Evolutionary conservation across 1,140 invertebrate genomes (phyloP).

Genomic region (Drosophila nikananu): DNA sequence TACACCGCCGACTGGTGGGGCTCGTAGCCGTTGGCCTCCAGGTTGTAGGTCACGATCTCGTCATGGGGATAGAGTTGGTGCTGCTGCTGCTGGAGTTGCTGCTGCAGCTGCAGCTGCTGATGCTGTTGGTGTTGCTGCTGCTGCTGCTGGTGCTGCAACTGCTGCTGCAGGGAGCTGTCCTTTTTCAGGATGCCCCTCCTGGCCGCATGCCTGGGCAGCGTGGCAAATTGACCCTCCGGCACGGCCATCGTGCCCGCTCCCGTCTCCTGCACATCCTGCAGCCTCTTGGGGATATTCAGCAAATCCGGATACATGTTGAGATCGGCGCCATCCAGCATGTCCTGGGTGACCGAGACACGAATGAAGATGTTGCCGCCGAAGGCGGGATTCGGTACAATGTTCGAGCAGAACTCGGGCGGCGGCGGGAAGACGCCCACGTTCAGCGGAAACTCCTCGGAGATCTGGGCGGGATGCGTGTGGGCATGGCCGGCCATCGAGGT

Average conservation of each 20-base stretch:
- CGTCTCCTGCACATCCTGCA: slow-evolving; percentile 85
- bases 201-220: slow-evolving; percentile 86
- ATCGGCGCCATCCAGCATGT: slow-evolving; percentile 86
- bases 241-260: slow-evolving; percentile 59
- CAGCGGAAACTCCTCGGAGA: slow-evolving; percentile 82
- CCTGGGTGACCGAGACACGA: slow-evolving; percentile 90
- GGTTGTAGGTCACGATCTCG: slow-evolving; percentile 83
- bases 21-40: slow-evolving; percentile 75
- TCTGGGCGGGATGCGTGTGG: slow-evolving; percentile 59
- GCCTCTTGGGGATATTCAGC: slow-evolving; percentile 89
- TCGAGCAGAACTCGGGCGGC: slow-evolving; percentile 89
- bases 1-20: slow-evolving; percentile 50
- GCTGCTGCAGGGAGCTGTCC: slow-evolving; percentile 70
- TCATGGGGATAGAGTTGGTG: slow-evolving; percentile 78
- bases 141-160: slow-evolving; percentile 36
- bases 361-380: slow-evolving; percentile 91
- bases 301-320: slow-evolving; percentile 91
- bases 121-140: slow-evolving; percentile 27
- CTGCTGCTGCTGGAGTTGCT: slow-evolving; percentile 33
- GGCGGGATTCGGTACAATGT: slow-evolving; percentile 86
- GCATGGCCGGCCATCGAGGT: slow-evolving; percentile 75
- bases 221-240: slow-evolving; percentile 86
- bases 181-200: slow-evolving; percentile 82
- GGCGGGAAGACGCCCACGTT: slow-evolving; percentile 88
- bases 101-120: slow-evolving; percentile 34